Evolutionary conservation across 2,888 invertebrate genomes (phyloP).

Genomic region (Pinctada fucata): DNA sequence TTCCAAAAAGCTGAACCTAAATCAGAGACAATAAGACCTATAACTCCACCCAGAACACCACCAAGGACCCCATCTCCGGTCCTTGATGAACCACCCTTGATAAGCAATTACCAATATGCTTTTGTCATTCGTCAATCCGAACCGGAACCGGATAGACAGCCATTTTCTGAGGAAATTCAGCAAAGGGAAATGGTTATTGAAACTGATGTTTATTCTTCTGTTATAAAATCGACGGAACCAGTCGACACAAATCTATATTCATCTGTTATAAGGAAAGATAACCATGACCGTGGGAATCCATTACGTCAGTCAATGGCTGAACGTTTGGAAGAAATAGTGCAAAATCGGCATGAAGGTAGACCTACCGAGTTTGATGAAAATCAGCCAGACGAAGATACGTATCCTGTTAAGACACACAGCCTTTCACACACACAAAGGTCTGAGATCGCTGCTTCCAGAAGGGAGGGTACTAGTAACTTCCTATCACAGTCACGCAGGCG

Average conservation of each 20-base stretch:
- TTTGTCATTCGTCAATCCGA: slow-evolving; percentile 4
- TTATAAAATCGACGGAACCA: not conserved
- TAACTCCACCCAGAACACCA: not conserved
- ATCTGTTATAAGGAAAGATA: not conserved
- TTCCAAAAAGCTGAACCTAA: not conserved
- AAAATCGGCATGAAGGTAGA: slow-evolving; percentile 19
- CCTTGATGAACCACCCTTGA: not conserved
- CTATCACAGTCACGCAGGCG: not conserved
- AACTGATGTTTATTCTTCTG: not conserved
- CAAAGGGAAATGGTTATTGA: no score
- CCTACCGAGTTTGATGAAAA: slow-evolving; percentile 25
- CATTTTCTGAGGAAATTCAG: no score
- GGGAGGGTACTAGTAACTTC: not conserved
- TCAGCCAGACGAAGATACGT: not conserved
- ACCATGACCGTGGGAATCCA: not conserved
- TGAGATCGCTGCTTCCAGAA: not conserved
- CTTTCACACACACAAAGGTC: slow-evolving; percentile 16
- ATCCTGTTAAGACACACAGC: slow-evolving; percentile 23
- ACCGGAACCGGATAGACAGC: not conserved
- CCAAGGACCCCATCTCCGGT: not conserved
- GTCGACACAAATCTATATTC: not conserved
- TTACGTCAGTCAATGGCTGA: slow-evolving; percentile 28
- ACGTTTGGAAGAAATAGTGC: slow-evolving; percentile 28
- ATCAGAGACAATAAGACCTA: not conserved
- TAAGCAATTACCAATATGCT: slow-evolving; percentile 5